Conservation (phyloP, 2,888 invertebrate genomes). For the Calephelis perditalis region DNA sequence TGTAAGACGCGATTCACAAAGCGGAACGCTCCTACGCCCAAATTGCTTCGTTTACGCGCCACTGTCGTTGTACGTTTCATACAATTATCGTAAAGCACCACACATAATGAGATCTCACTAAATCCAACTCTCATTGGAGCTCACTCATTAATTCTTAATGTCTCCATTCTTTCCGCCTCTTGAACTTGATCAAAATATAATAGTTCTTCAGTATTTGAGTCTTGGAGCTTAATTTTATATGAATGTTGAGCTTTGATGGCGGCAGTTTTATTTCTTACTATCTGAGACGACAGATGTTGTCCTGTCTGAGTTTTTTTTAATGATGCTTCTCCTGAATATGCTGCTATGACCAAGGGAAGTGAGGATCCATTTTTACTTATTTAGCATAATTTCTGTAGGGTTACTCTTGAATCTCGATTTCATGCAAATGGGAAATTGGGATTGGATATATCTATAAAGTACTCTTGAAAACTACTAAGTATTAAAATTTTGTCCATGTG, state of each 20-base stretch:
- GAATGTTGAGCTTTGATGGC: neutral
- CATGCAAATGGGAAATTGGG: no score
- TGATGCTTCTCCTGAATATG: no score
- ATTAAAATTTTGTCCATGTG: no score
- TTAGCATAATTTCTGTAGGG: no score
- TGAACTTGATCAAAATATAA: constrained; percentile 5
- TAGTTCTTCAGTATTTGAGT: neutral
- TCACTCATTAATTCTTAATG: constrained; percentile 7
- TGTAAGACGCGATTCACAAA: constrained; percentile 46
- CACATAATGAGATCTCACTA: constrained; percentile 14
- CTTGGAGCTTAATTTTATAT: neutral
- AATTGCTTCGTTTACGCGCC: constrained; percentile 41
- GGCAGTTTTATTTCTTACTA: neutral
- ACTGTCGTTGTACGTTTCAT: constrained; percentile 25
- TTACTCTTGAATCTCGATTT: no score
- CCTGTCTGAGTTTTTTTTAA: neutral
- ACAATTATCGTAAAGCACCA: constrained; percentile 31
- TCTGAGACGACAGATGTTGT: neutral
- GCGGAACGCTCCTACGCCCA: constrained; percentile 49
- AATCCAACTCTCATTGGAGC: constrained; percentile 8
- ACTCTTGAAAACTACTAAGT: no score
- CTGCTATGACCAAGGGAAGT: no score
- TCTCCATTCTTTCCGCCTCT: neutral
- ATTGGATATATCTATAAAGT: no score
- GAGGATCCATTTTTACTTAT: no score